A percentile compares a stretch with the other conserved stretches of the same genome.
Evolutionary conservation across 2,113 vertebrate species (phyloP).

Genomic region (Bothrops jararaca): DNA sequence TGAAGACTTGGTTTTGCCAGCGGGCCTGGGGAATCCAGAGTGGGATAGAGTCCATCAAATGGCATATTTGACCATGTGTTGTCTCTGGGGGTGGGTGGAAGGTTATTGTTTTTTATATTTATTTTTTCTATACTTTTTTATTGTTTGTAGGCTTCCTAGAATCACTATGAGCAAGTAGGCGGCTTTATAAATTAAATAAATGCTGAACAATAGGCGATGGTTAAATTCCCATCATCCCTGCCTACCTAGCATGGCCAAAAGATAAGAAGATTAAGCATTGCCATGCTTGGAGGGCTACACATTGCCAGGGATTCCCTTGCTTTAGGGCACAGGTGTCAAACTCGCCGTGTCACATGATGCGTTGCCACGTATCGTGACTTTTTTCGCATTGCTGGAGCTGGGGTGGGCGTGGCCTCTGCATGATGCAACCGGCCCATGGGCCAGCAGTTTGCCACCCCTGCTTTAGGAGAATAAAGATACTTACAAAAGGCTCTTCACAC

Average conservation of each 20-base stretch:
- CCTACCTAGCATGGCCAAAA: neutral
- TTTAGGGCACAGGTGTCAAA: neutral
- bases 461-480: neutral
- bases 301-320: neutral
- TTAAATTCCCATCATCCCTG: neutral
- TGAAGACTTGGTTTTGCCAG: neutral
- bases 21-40: neutral
- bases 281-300: neutral
- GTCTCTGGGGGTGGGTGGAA: neutral
- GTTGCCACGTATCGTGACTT: too few species aligned
- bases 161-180: neutral
- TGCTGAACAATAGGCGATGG: neutral
- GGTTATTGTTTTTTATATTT: neutral
- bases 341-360: too few species aligned
- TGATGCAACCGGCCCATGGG: too few species aligned
- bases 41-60: neutral
- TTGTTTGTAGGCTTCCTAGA: neutral
- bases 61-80: neutral
- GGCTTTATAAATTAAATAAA: neutral
- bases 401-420: too few species aligned
- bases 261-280: neutral
- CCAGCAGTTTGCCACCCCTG: neutral
- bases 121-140: neutral
- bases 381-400: too few species aligned
- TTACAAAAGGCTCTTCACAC: neutral